Conservation (phyloP, 2,888 invertebrate species). For the Nyleta sp. region DNA sequence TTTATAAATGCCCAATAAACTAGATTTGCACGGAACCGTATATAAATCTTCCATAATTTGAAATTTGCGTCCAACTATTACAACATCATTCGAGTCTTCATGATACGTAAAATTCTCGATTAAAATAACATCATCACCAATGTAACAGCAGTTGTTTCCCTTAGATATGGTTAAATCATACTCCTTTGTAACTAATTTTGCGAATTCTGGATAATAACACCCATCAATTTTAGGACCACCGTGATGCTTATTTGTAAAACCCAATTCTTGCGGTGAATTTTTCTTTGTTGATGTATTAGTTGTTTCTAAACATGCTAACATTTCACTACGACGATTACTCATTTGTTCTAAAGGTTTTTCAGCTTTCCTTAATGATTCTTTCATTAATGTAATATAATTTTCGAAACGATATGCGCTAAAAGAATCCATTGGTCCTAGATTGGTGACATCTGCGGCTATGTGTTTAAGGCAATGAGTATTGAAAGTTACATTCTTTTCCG, state of each 20-base stretch:
- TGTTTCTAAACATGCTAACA: neutral
- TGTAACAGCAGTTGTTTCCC: constrained; percentile 20
- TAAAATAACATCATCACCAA: constrained; percentile 1
- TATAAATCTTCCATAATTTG: constrained; percentile 6
- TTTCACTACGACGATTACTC: neutral
- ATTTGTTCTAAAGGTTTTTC: constrained; percentile 24
- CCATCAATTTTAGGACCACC: constrained; percentile 15
- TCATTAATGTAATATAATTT: constrained; percentile 10
- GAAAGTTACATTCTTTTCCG: neutral
- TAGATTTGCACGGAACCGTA: constrained; percentile 9
- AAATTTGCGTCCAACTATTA: constrained; percentile 21
- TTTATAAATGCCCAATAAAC: constrained; percentile 9
- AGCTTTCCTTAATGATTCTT: constrained; percentile 3
- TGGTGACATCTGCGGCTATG: neutral
- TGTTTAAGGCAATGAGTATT: constrained; percentile 7
- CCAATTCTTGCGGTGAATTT: neutral
- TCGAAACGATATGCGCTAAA: constrained; percentile 17
- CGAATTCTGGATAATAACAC: constrained; percentile 1
- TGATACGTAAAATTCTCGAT: constrained; percentile 24
- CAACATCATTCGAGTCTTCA: neutral
- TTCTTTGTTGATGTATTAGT: neutral
- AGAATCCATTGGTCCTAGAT: constrained; percentile 15
- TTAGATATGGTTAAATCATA: neutral
- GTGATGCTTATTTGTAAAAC: constrained; percentile 11
- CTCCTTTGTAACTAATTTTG: neutral